These are phyloP conservation scores for Nemurella pictetii DNA, from an alignment of 2,888 invertebrate genomes.

Conservation along the genomic window DNA sequence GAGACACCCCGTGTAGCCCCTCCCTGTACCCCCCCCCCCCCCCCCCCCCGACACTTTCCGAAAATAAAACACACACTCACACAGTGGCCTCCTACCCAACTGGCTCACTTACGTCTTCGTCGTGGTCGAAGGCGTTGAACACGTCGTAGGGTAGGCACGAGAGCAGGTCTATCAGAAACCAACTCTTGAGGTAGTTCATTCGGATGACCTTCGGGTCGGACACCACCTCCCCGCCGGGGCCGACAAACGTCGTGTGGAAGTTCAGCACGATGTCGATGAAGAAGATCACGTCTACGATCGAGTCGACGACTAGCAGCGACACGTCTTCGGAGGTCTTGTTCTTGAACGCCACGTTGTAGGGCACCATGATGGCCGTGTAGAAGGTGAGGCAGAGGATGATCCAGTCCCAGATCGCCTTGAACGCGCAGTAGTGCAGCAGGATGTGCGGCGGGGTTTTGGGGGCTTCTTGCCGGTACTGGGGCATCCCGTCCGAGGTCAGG, in stretches of 20 bases:
- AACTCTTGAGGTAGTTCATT: slow-evolving; percentile 98
- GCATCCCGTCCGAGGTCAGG: slow-evolving; percentile 96
- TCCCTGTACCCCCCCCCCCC: too few relatives aligned
- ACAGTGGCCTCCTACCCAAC: slow-evolving; percentile 34
- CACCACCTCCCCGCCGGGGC: slow-evolving; percentile 93
- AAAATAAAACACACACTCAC: not conserved
- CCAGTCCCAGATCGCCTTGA: slow-evolving; percentile 99
- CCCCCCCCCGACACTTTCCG: too few relatives aligned
- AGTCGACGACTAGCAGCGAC: slow-evolving; percentile 84
- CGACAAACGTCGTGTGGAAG: slow-evolving; percentile 99
- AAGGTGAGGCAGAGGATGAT: slow-evolving; percentile 99
- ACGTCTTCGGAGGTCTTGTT: slow-evolving; percentile 98
- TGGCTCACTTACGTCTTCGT: slow-evolving; percentile 81
- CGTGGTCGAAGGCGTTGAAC: slow-evolving; percentile 99
- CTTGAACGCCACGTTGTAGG: slow-evolving; percentile 99
- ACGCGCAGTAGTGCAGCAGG: slow-evolving; percentile 98
- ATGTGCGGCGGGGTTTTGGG: slow-evolving; percentile 99
- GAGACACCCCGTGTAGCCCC: too few relatives aligned
- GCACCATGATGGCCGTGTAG: slow-evolving; percentile 98
- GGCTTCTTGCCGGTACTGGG: slow-evolving; percentile 98
- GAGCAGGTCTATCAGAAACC: slow-evolving; percentile 98
- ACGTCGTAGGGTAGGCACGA: slow-evolving; percentile 99
- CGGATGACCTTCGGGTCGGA: slow-evolving; percentile 98
- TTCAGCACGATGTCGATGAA: slow-evolving; percentile 99
- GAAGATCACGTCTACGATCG: slow-evolving; percentile 99